Percentiles rank a stretch among this genome's conserved stretches.
Evolutionary conservation across 2,113 vertebrate genomes (phyloP).

Genomic region (Brienomyrus brachyistius): DNA sequence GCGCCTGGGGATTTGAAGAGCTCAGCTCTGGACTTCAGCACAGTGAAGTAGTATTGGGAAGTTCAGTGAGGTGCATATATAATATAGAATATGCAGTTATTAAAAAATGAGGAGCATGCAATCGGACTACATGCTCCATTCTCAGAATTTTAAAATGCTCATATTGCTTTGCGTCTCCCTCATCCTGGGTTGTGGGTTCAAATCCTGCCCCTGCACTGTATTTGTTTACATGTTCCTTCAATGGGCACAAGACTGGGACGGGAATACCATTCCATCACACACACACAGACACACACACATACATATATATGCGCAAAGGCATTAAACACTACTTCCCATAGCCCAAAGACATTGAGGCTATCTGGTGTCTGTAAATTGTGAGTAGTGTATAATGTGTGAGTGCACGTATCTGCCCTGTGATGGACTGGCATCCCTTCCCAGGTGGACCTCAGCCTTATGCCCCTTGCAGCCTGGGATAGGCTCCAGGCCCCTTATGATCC

Average conservation of each 20-base stretch:
- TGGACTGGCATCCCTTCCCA: not conserved
- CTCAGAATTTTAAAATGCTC: not conserved
- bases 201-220: not conserved
- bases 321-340: not conserved
- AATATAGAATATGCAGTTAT: not conserved
- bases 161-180: not conserved
- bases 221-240: not conserved
- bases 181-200: not conserved
- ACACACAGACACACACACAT: not conserved
- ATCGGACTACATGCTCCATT: not conserved
- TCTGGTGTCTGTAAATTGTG: not conserved
- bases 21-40: not conserved
- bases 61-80: not conserved
- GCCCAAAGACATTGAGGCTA: not conserved
- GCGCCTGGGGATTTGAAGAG: not conserved
- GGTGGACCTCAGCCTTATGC: not conserved
- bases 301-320: not conserved
- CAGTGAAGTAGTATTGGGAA: not conserved
- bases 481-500: not conserved
- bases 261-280: not conserved
- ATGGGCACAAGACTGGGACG: not conserved
- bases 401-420: not conserved
- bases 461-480: not conserved
- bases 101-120: not conserved
- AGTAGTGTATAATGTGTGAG: not conserved